Base-by-base conservation (phyloP, 2,797 vertebrate genomes). In the Sitta carolinensis region DNA sequence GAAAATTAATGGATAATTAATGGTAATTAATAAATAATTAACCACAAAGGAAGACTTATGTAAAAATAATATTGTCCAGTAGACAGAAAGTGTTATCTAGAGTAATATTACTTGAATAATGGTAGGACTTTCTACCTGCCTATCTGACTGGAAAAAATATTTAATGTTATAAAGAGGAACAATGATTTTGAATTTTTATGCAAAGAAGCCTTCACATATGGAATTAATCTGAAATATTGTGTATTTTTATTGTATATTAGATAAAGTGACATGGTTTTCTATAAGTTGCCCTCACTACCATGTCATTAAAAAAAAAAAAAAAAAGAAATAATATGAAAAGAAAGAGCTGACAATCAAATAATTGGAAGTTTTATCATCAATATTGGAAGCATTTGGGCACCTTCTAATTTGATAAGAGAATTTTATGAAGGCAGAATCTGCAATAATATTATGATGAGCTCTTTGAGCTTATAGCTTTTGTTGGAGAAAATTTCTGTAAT, bases 1-100 rank as follows among this genome's bases (percentile, higher is more conserved):
- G 81, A 84, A 94, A 87, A 84, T 54, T 78, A 95, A 64, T 61
- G 73, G 57, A 25, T 54, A 70, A 70, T 70, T 62, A 61, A 68
- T 48, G 70, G 45, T 70, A 69, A 77, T 83, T 90, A 78, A 27
- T 52, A 84, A 76, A 67, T 87, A 96, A 95, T 95, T 83, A 93
- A 77, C 38, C 78, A 93, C 89, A 89, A 84, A 81, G 84, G 90
- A 80, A 91, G 79, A 83, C 29, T 58, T 51, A 80, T 75, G 23
- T 23, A 66, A 88, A 87, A 92, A 91, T 75, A 66, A 79, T 59
- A 5, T 36, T 66, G 20, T 19, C 58, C 61, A 79, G 52, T n/a
- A 78, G 78, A 86, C 16, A 73, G 58, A 30, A 85, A 75, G 8
- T 69, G 58, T 55, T 94, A 89, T 20, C 81, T 59, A 69, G 51